A percentile compares a stretch with the other conserved stretches of the same genome.
phyloP scores from a whole-genome alignment of 2,113 vertebrate genomes.

The Carassius auratus region DNA sequence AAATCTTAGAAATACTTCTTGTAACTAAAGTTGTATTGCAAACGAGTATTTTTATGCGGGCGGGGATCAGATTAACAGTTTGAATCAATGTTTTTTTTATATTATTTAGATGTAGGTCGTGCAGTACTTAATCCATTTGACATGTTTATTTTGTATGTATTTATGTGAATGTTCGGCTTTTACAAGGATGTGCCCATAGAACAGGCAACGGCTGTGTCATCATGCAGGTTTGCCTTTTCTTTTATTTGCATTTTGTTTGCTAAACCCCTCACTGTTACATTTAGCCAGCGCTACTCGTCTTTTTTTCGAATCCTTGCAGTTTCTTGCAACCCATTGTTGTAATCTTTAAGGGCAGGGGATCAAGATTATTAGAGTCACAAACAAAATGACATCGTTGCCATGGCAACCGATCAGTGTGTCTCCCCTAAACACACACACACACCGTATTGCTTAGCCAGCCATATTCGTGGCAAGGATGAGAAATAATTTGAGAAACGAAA shows the following conservation, averaged over 20 bases:
- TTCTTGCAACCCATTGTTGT: conserved; percentile 1
- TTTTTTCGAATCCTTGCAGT: neutral
- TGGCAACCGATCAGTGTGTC: conserved; percentile 71
- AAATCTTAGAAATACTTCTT: neutral
- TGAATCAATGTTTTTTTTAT: neutral
- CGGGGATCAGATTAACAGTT: no score
- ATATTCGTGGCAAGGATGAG: conserved; percentile 45
- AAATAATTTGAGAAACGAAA: conserved; percentile 46
- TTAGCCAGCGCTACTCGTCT: neutral
- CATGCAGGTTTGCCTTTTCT: neutral
- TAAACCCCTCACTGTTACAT: neutral
- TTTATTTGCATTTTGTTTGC: neutral
- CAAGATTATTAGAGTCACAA: conserved; percentile 76
- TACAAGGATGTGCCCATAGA: neutral
- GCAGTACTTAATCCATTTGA: neutral
- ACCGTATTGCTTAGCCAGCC: conserved; percentile 52
- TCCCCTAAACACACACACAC: conserved; percentile 50
- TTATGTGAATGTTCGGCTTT: neutral
- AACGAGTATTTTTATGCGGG: neutral
- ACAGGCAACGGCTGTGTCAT: neutral
- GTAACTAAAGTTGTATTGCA: neutral
- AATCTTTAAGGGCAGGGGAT: conserved; percentile 29
- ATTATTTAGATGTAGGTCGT: neutral
- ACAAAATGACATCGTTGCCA: conserved; percentile 82
- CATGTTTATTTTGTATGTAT: neutral